phyloP scores from a whole-genome alignment of 2,797 vertebrate genomes.

The Anomalospiza imberbis region DNA sequence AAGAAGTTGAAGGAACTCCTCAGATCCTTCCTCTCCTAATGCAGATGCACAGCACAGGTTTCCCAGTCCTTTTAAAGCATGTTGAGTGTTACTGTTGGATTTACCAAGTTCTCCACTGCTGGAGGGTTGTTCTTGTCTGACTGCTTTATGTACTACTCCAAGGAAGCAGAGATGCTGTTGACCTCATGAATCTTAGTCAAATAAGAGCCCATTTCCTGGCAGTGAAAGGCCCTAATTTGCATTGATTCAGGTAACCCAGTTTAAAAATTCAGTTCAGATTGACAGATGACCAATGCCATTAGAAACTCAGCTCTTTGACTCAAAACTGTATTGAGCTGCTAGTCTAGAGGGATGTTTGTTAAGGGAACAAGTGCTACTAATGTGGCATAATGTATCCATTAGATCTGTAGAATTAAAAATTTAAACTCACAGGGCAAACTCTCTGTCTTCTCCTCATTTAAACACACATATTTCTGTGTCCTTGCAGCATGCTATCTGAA shows the following conservation, averaged over 20 bases:
- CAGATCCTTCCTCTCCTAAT: not conserved
- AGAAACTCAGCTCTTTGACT: slow-evolving; percentile 41
- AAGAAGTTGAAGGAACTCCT: not conserved
- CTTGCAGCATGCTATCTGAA: slow-evolving; percentile 59
- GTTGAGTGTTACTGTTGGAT: not conserved
- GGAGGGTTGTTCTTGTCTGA: not conserved
- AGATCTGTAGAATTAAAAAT: slow-evolving; percentile 64
- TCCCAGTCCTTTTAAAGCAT: not conserved
- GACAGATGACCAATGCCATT: slow-evolving; percentile 34
- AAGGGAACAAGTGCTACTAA: slow-evolving; percentile 56
- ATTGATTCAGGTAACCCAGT: slow-evolving; percentile 32
- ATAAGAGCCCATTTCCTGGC: slow-evolving; percentile 30
- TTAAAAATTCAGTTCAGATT: slow-evolving; percentile 42
- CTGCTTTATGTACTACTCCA: not conserved
- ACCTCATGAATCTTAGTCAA: slow-evolving; percentile 7
- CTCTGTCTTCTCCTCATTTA: slow-evolving; percentile 8
- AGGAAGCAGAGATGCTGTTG: not conserved
- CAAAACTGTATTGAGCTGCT: slow-evolving; percentile 44
- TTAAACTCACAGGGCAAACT: slow-evolving; percentile 19
- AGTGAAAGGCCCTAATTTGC: not conserved
- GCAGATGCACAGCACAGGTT: not conserved
- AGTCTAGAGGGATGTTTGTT: slow-evolving; percentile 52
- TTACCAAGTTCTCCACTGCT: not conserved
- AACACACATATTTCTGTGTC: slow-evolving; percentile 42
- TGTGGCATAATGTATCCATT: slow-evolving; percentile 63